A percentile compares a stretch with the other conserved stretches of the same genome.
Conservation (phyloP, 1,140 invertebrate genomes). For the Solen grandis region DNA sequence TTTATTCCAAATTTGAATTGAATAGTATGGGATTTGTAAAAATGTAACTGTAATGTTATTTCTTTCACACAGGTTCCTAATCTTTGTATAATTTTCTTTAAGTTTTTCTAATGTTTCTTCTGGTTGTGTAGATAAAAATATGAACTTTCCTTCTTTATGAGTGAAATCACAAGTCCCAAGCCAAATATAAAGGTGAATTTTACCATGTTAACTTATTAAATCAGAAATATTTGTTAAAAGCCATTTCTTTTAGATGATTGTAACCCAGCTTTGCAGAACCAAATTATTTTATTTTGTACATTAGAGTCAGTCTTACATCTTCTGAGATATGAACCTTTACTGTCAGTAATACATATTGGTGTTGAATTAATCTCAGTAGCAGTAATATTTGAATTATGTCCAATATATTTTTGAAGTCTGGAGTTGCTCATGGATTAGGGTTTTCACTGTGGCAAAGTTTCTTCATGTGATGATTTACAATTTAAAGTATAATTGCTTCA, state of each 20-base stretch:
- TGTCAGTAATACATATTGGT: not conserved
- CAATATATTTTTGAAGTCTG: no score
- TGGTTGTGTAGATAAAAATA: not conserved
- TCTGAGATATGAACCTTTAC: not conserved
- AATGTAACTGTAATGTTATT: not conserved
- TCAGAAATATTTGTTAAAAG: not conserved
- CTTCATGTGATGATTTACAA: no score
- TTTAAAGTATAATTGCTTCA: no score
- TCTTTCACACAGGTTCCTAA: not conserved
- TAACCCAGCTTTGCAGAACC: not conserved
- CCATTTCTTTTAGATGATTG: not conserved
- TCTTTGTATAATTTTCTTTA: not conserved
- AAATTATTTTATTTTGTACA: not conserved
- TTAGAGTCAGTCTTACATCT: not conserved
- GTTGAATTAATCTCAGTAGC: no score
- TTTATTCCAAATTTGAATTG: not conserved
- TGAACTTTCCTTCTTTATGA: not conserved
- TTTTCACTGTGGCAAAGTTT: no score
- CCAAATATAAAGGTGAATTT: not conserved
- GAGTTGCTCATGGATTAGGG: no score
- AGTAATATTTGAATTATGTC: no score
- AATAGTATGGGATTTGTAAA: slow-evolving; percentile 4
- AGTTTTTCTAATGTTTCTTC: no score
- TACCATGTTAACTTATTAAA: not conserved
- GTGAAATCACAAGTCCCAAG: not conserved